Base-by-base conservation (phyloP, 1,140 invertebrate species). In the Pararge aegeria region DNA sequence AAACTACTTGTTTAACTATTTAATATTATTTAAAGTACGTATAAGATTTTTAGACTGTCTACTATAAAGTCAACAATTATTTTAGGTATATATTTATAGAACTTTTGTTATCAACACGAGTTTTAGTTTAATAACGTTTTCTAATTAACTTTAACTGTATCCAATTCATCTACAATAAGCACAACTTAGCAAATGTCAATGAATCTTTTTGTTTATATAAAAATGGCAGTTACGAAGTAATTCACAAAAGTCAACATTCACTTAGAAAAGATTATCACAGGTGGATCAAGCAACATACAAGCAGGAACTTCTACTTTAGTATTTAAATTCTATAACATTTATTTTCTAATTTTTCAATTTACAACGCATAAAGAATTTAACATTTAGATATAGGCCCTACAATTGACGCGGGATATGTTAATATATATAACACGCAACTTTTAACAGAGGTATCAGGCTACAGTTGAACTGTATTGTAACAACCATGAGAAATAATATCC, bases 351-450 rank as follows among this genome's bases (percentile, higher is more conserved):
- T 61, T 56, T 63, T 66, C 59, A 12, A 15, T 18, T 46, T 46
- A 20, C 52, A 75, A 66, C 64, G 55, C 57, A 57, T 56, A 20
- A 73, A 66, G 67, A 71, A 67, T 49, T 57, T 10, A 65, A 55
- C 37, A 55, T 50, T 20, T 4, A 20, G 46, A 18, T 55, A 64
- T 68, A 76, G 75, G 80, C 80, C 72, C 49, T 72, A 71, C 52
- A 86, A 89, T 89, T 87, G 86, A 87, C 83, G 51, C 42, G 49
- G 64, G 82, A 85, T 85, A 86, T 86, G 79, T 81, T 73, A 66
- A 61, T 66, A n/a, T n/a, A n/a, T n/a, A 70, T 64, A 73, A 65
- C 74, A 72, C 64, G 51, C 61, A 73, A 76, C 44, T 73, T 38
- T 52, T 52, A 44, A 57, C 27, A 51, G 34, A 55, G n/a, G 6